A percentile compares a stretch with the other conserved stretches of the same genome.
Evolutionary conservation across 64 coral and sea anemone species (phyloP).

Genomic region (Stichodactyla mertensii): DNA sequence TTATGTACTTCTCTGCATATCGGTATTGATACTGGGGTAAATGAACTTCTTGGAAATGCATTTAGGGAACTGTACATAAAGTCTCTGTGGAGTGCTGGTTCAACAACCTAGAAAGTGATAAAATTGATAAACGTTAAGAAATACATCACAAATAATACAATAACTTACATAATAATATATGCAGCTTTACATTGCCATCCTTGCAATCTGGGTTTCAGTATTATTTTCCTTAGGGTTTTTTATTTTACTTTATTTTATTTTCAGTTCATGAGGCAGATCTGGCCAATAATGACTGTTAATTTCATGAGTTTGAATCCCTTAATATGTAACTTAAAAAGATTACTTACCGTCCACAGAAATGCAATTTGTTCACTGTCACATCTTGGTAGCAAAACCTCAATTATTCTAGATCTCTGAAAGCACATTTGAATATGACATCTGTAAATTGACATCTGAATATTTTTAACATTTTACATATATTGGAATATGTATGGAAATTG

Average conservation of each 20-base stretch:
- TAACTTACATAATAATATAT: too few relatives aligned
- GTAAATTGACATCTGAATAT: neutral
- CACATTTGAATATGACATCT: neutral
- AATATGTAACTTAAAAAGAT: neutral
- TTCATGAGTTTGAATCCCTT: too few relatives aligned
- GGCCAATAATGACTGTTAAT: too few relatives aligned
- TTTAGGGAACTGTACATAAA: slow-evolving; percentile 98
- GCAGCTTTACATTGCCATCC: too few relatives aligned
- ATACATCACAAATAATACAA: too few relatives aligned
- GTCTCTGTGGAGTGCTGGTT: slow-evolving; percentile 88
- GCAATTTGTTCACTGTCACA: slow-evolving; percentile 62
- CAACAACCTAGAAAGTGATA: slow-evolving; percentile 61
- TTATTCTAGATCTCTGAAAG: slow-evolving; percentile 51
- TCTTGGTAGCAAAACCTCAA: slow-evolving; percentile 62
- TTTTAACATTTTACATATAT: neutral
- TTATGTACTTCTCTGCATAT: slow-evolving; percentile 87
- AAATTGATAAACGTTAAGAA: neutral
- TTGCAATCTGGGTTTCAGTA: too few relatives aligned
- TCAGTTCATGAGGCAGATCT: too few relatives aligned
- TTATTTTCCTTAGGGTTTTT: too few relatives aligned
- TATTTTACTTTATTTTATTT: too few relatives aligned
- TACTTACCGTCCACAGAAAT: slow-evolving; percentile 70
- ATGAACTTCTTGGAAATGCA: slow-evolving; percentile 79
- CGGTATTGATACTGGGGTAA: slow-evolving; percentile 83
- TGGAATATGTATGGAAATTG: neutral